phyloP scores from a whole-genome alignment of 2,797 vertebrate genomes.

The Apodemus agrarius region DNA sequence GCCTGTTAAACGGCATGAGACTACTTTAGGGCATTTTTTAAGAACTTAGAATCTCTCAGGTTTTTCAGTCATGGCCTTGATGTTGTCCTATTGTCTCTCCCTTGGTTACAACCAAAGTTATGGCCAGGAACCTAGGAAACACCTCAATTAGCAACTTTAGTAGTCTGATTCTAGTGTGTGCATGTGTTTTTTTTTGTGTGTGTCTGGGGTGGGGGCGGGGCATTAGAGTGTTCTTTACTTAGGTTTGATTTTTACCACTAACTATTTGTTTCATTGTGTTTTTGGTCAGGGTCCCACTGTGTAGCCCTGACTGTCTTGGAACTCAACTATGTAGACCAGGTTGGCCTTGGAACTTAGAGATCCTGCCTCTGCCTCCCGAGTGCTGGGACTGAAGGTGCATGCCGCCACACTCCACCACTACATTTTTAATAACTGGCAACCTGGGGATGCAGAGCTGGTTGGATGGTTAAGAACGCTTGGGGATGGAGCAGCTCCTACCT shows the following conservation, averaged over 20 bases:
- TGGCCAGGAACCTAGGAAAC: background rate
- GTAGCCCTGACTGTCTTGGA: background rate
- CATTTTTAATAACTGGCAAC: background rate
- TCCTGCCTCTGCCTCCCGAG: background rate
- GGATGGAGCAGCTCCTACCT: background rate
- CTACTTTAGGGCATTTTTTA: slow-evolving; percentile 19
- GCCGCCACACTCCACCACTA: background rate
- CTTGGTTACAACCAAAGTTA: background rate
- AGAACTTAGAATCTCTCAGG: slow-evolving; percentile 34
- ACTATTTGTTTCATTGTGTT: background rate
- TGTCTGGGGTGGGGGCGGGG: no score
- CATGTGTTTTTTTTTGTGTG: background rate
- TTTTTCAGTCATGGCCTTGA: slow-evolving; percentile 8
- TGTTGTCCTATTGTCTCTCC: background rate
- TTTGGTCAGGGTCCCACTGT: background rate
- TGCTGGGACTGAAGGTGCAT: background rate
- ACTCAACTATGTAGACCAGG: background rate
- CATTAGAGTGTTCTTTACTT: background rate
- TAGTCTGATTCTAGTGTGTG: background rate
- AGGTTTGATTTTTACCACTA: slow-evolving; percentile 41
- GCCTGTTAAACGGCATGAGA: background rate
- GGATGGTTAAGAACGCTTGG: background rate
- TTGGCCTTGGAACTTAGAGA: background rate
- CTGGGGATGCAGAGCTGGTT: background rate
- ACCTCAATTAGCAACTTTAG: background rate